Evolutionary conservation across 2,113 vertebrate genomes (phyloP), one percentile per base, ranked within the genome.

Genomic region (Elachura formosa): DNA sequence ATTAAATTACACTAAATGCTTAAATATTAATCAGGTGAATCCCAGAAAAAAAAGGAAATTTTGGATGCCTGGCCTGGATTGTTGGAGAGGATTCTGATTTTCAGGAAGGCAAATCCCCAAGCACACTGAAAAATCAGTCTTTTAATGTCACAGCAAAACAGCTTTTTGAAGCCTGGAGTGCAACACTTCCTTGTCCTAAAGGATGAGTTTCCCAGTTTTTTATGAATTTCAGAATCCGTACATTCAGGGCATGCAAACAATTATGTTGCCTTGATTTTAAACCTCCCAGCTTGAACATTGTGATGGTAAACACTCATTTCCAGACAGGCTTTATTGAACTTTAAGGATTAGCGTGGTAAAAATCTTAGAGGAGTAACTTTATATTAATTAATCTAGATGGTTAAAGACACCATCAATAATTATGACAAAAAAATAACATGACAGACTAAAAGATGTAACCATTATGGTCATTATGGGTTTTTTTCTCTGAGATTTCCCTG

Each of bases 191-290:
- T 77, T 68, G 9, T 34, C 18, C 16, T 59, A 36, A 78, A 52
- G 16, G 23, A 25, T 33, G 25, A 72, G 8, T 55, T 74, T 33
- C 38, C 38, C 16, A 46, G 5, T 5, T 56, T 69, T 85, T 79
- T 24, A 28, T 66, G 38, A 52, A 33, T 58, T 91, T 40, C 68
- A 46, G 10, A 56, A 29, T 24, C 28, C 26, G 11, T 38, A 21
- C 1, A 0, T 74, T 67, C 33, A 71, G 22, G 26, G 38, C 28
- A 38, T 2, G 7, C 34, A 38, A 49, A 51, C 2, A 9, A 67
- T 86, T 62, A 29, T 81, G 17, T 33, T 88, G 31, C 31, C 15
- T 74, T 84, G 28, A 6, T 84, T 93, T 94, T 73, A 83, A 89
- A 48, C 28, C 12, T 23, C 28, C 17, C 17, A 49, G 4, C 7